Evolutionary conservation across 2,888 invertebrate species (phyloP), one percentile per base, ranked within the genome.

Genomic region (Petrolisthes cinctipes): DNA sequence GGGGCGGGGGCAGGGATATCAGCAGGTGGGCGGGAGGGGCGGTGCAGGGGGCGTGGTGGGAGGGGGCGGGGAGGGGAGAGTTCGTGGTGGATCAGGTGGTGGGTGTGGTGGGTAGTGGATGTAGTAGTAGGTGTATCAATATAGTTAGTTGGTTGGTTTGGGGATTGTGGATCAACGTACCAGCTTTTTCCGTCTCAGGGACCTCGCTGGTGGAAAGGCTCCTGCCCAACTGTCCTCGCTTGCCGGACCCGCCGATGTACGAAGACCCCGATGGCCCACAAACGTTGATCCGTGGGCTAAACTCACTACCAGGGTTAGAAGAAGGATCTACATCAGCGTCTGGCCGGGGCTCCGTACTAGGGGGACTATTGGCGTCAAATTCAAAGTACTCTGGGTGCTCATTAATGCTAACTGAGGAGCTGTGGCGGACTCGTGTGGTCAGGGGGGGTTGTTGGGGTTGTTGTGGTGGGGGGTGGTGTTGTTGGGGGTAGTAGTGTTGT

Each of bases 281-380:
- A 76, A 86, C 80, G 85, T 87, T 90, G 89, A 87, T 88, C 90
- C 90, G 90, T 79, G 86, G 89, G 88, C 89, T 90, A 89, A 90
- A 90, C 86, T 89, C 90, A 90, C 90, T 90, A 90, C 86, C 90
- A 89, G 90, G 90, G 86, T 90, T 89, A 90, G 89, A 90, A 90
- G 90, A 90, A 90, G 90, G 90, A 88, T 85, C 90, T 90, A 90
- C 90, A 90, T 90, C 89, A 90, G 90, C 90, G 85, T 89, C 89
- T 86, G 89, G 87, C 87, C 88, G 90, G 88, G 89, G 89, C 90
- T 90, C 90, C 86, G 88, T 90, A 89, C 88, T 90, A 89, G 89
- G 90, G 85, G 90, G 90, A 86, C 90, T 90, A 89, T 90, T 90
- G 89, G 90, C 90, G 87, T 90, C 90, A 90, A 89, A 90, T 90